Conservation (phyloP, 1,140 invertebrate species). For the Cotesia glomerata region DNA sequence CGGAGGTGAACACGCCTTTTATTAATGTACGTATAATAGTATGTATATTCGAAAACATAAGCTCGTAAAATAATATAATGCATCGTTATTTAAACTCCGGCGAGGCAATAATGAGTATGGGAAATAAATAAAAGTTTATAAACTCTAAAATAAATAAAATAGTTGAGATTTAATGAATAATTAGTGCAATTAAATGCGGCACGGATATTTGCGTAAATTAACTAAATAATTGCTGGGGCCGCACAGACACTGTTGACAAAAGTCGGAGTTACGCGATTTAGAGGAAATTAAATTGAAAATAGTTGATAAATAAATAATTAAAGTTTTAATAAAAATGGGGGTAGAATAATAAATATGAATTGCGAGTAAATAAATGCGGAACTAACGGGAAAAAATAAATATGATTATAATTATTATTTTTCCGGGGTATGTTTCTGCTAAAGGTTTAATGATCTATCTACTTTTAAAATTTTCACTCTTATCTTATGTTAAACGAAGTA, state of each 20-base stretch:
- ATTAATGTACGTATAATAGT: constrained; percentile 11
- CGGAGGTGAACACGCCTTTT: constrained; percentile 15
- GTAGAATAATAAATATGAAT: too few relatives aligned
- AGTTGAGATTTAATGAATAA: constrained; percentile 25
- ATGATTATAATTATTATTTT: neutral
- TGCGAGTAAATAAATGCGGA: too few relatives aligned
- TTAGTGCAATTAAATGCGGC: constrained; percentile 32
- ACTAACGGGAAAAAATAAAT: too few relatives aligned
- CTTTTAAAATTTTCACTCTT: neutral
- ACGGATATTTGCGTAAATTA: constrained; percentile 35
- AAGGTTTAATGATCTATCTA: neutral
- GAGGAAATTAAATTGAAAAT: neutral
- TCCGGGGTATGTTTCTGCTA: neutral
- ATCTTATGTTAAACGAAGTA: neutral
- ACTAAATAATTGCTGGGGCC: constrained; percentile 22
- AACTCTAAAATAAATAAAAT: too few relatives aligned
- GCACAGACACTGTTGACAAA: constrained; percentile 20
- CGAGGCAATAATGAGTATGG: too few relatives aligned
- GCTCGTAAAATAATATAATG: neutral
- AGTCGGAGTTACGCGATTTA: constrained; percentile 4
- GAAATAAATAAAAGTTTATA: neutral
- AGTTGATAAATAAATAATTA: neutral
- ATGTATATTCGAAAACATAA: neutral
- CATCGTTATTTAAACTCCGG: constrained; percentile 1
- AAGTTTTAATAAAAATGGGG: too few relatives aligned